Evolutionary conservation across 2,888 invertebrate genomes (phyloP), one percentile per base, ranked within the genome.

Genomic region (Drosophila siamana): DNA sequence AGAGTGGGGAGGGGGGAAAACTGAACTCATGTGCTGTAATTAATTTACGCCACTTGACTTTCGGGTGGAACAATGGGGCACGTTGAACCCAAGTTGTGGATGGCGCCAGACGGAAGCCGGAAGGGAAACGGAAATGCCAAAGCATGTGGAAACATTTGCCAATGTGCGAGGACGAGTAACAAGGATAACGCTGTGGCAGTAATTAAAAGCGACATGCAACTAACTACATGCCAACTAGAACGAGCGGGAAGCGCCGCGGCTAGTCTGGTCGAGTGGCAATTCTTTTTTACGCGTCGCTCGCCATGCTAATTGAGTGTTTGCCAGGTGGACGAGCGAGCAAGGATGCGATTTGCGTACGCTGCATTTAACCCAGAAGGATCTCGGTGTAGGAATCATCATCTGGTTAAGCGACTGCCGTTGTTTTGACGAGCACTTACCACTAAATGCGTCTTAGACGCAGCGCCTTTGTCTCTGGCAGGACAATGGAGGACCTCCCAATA

Each of bases 141-240:
- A 68, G 88, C 88, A 88, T 88, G 88, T 86, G 88, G 88, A 84
- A 86, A 84, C 86, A 86, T 88, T 88, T 82, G 66, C 88, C 86
- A 83, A 88, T 88, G 82, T 69, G 44, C 54, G 69, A n/a, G n/a
- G n/a, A 50, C 40, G 64, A 51, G 50, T 59, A 61, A 51, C 55
- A 66, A 62, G 74, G 69, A 83, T 77, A 74, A 77, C 66, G 65
- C 63, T 52, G 55, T 44, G 41, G 60, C 62, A 56, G 85, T 72
- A 87, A 87, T 87, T 87, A 82, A 87, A 71, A 71, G 48, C 47
- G 28, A 38, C 55, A 52, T 51, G 62, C 68, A 64, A 67, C 76
- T 67, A 79, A 68, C 67, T 5, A 30, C 1, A 28, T n/a, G n/a
- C n/a, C n/a, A n/a, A n/a, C n/a, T n/a, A n/a, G n/a, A n/a, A n/a